These are phyloP conservation scores for Mirounga angustirostris DNA, from an alignment of 2,113 vertebrate genomes.

Conservation along the genomic window DNA sequence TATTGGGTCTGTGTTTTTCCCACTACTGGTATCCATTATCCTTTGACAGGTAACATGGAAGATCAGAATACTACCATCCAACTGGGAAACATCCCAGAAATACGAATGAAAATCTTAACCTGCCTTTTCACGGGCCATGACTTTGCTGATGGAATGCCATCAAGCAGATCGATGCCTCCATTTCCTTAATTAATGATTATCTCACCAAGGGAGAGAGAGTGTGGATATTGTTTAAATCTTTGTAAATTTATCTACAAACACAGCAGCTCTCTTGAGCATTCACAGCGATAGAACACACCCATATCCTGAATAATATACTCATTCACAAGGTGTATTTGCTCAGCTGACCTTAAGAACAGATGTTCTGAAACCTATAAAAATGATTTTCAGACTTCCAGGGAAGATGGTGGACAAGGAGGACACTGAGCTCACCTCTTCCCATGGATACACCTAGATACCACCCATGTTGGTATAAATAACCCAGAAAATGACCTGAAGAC, in stretches of 20 bases:
- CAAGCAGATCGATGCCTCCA: background rate
- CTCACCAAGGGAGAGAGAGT: background rate
- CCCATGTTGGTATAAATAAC: background rate
- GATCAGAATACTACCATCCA: background rate
- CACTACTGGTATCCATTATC: background rate
- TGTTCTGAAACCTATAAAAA: background rate
- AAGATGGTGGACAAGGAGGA: background rate
- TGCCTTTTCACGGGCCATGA: conserved; percentile 9
- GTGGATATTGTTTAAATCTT: conserved; percentile 26
- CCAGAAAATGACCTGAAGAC: background rate
- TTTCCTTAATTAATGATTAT: conserved; percentile 59
- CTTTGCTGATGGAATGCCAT: conserved; percentile 12
- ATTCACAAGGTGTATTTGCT: conserved; percentile 25
- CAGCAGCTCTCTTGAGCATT: conserved; percentile 13
- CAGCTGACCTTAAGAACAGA: background rate
- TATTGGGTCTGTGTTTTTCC: background rate
- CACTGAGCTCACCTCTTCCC: background rate
- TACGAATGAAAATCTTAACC: conserved; percentile 29
- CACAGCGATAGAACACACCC: background rate
- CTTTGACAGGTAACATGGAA: background rate
- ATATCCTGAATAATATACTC: background rate
- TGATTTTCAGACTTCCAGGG: background rate
- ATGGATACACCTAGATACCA: background rate
- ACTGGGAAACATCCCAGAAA: background rate
- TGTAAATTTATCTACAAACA: conserved; percentile 36